Base-by-base conservation (phyloP, 1,140 invertebrate genomes). In the Drosophila prosaltans region DNA sequence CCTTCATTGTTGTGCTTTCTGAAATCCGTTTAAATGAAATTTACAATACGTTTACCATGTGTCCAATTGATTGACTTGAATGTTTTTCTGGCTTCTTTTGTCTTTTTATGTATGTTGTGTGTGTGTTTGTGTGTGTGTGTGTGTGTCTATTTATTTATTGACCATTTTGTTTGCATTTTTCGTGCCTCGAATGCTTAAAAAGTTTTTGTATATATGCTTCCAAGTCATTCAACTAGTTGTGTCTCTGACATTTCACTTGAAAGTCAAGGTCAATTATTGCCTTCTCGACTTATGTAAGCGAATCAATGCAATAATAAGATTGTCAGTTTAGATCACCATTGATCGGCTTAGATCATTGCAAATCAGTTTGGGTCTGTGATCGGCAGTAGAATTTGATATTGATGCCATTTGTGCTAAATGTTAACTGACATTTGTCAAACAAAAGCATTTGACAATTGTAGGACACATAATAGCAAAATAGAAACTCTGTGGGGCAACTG, bases 71-170 rank as follows among this genome's bases (percentile, higher is more conserved):
- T 62, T 43, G 60, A 41, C 41, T 41, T 6, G 36, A 45, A 62
- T 62, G 60, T 43, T 62, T 41, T 62, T 62, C 39, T 62, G 36
- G 60, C 41, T 62, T 41, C 41, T 62, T 41, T 62, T 62, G 60
- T 59, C 36, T 59, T 58, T 48, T 48, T 48, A 1, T 48, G 16
- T 43, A 5, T 16, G 41, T 51, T 26, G 8, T 51, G 32, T 51
- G 21, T 51, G 30, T 59, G 7, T 48, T 16, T 43, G 7, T 48
- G 45, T 43, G 41, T 43, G 41, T 51, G 21, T 26, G 24, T 51
- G 4, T 51, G 45, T 51, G 30, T 59, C 30, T 59, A 59, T 59
- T 59, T 59, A 59, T 59, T 59, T 59, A 59, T 59, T 59, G 16
- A 39, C 57, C 36, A 51, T 59, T 59, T 59, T 39, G 30, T 59